Evolutionary conservation across 1,140 invertebrate genomes (phyloP).

Genomic region (Lutraria rhynchaena): DNA sequence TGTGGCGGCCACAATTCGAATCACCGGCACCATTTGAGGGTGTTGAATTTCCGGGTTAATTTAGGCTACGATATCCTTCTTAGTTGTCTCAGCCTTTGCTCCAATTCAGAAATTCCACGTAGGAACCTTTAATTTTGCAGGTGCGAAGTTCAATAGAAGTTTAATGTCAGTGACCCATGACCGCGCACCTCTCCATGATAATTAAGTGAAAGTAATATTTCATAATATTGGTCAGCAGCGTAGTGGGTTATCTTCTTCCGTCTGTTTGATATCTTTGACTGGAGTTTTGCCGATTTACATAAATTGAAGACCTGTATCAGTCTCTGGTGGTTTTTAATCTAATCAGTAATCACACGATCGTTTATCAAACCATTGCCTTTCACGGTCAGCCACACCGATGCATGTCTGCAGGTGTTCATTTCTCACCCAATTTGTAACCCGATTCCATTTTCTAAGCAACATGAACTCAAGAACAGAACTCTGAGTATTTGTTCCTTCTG

Average conservation of each 20-base stretch:
- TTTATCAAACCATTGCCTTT: neutral
- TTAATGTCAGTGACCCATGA: slow-evolving; percentile 29
- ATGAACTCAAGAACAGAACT: no score
- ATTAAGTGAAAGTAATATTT: slow-evolving; percentile 52
- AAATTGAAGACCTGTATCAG: slow-evolving; percentile 1
- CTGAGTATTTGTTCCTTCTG: no score
- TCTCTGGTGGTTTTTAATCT: slow-evolving; percentile 5
- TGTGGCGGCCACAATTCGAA: no score
- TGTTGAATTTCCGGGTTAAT: no score
- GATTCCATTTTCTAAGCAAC: neutral
- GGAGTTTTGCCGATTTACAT: neutral
- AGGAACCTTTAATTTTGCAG: slow-evolving; percentile 33
- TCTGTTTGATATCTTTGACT: slow-evolving; percentile 6
- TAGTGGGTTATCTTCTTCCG: slow-evolving; percentile 4
- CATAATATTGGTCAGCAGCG: slow-evolving; percentile 27
- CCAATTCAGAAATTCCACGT: neutral
- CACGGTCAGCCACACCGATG: slow-evolving; percentile 1
- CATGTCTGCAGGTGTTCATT: slow-evolving; percentile 26
- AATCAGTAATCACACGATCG: neutral
- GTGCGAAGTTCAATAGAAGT: slow-evolving; percentile 41
- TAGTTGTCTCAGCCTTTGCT: no score
- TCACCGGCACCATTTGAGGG: no score
- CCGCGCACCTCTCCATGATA: neutral
- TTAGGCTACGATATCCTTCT: no score
- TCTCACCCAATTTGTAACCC: neutral